phyloP scores from a whole-genome alignment of 2,113 vertebrate genomes.

The Podiceps cristatus region DNA sequence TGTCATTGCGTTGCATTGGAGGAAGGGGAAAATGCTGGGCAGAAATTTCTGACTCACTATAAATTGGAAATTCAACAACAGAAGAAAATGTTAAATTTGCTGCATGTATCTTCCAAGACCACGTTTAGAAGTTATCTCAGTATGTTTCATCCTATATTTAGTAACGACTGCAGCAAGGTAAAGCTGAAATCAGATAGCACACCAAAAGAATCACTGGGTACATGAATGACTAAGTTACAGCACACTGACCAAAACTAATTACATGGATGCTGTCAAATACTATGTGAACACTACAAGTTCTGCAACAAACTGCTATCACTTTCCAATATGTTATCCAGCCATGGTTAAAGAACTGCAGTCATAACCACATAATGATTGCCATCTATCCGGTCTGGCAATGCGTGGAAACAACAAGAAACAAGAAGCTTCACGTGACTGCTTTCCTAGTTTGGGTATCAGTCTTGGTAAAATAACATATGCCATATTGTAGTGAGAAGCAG shows the following conservation, averaged over 20 bases:
- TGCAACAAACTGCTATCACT: slow-evolving; percentile 6
- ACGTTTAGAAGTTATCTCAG: background rate
- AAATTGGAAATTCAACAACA: background rate
- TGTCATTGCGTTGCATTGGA: rapidly evolving
- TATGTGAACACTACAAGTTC: background rate
- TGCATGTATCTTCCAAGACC: background rate
- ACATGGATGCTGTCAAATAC: slow-evolving; percentile 4
- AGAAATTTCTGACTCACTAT: background rate
- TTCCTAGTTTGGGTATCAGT: background rate
- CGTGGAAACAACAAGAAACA: background rate
- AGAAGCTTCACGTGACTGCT: background rate
- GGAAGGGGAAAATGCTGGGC: background rate
- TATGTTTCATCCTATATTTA: background rate
- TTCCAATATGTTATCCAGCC: background rate
- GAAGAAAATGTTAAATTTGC: background rate
- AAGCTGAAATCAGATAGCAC: slow-evolving; percentile 6
- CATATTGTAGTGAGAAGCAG: background rate
- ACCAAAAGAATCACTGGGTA: background rate
- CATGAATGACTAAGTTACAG: slow-evolving; percentile 11
- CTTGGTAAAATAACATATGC: background rate
- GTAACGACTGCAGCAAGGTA: slow-evolving; percentile 15
- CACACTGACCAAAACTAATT: slow-evolving; percentile 7
- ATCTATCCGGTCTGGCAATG: background rate
- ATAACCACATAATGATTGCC: background rate
- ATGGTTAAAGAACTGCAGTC: background rate